These are phyloP conservation scores for Damaliscus lunatus DNA, from an alignment of 2,113 vertebrate species.

Conservation along the genomic window DNA sequence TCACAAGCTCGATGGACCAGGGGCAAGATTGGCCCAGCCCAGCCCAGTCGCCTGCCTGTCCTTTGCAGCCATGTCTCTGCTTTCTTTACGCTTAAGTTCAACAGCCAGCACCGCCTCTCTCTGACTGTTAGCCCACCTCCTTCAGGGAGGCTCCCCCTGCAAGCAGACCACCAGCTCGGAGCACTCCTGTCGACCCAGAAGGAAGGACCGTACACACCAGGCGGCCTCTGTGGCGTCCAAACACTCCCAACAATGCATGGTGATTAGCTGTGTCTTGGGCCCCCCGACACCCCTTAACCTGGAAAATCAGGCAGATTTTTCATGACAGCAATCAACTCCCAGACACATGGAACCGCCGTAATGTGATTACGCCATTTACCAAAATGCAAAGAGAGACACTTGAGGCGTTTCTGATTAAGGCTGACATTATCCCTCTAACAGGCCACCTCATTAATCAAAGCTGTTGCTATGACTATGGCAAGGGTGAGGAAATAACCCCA, in stretches of 20 bases:
- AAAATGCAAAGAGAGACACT: conserved; percentile 69
- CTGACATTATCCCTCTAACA: conserved; percentile 67
- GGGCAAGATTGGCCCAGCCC: neutral
- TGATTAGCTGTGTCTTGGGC: conserved; percentile 29
- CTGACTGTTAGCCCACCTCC: neutral
- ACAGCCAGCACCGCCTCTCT: neutral
- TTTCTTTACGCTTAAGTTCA: neutral
- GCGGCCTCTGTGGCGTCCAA: neutral
- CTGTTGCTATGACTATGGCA: conserved; percentile 56
- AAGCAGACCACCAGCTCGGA: neutral
- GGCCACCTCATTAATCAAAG: conserved; percentile 64
- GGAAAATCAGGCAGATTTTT: conserved; percentile 68
- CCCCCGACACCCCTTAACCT: conserved; percentile 52
- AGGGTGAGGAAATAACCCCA: conserved; percentile 54
- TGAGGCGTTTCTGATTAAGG: conserved; percentile 69
- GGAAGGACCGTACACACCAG: neutral
- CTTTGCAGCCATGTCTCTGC: neutral
- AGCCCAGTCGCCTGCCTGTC: neutral
- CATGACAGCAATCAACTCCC: conserved; percentile 42
- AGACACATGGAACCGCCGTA: conserved; percentile 50
- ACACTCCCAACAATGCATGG: neutral
- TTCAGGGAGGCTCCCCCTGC: neutral
- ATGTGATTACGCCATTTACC: conserved; percentile 71
- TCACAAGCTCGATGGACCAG: conserved; percentile 27
- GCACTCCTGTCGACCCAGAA: neutral